Conservation (phyloP, 2,113 vertebrate species). For the Stegostoma tigrinum region DNA sequence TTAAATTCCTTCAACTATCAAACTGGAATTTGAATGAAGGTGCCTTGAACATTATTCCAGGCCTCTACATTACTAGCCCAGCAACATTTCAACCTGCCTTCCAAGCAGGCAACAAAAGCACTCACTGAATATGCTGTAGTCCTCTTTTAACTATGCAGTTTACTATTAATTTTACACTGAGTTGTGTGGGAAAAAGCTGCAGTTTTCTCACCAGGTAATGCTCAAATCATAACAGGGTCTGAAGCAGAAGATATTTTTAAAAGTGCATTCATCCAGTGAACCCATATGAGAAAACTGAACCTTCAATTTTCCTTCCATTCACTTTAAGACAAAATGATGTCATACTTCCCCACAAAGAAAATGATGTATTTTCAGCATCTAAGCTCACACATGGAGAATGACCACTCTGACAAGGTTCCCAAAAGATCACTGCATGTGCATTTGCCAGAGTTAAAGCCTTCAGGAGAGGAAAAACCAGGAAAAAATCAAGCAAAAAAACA, state of each 20-base stretch:
- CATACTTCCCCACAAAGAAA: background rate
- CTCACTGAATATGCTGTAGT: too few relatives aligned
- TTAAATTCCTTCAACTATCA: too few relatives aligned
- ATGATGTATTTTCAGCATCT: background rate
- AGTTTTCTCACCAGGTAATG: background rate
- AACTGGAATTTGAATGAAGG: too few relatives aligned
- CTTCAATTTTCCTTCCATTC: background rate
- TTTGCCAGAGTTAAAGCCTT: background rate
- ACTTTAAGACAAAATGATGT: background rate
- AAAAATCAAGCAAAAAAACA: background rate
- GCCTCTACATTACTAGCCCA: too few relatives aligned
- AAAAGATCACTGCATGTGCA: background rate
- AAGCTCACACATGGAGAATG: background rate
- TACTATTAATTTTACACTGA: background rate
- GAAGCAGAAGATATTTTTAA: background rate
- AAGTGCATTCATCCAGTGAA: background rate
- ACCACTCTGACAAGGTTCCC: background rate
- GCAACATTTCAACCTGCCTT: too few relatives aligned
- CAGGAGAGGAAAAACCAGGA: background rate
- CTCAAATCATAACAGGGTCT: background rate
- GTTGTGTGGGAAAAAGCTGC: background rate
- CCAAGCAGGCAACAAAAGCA: too few relatives aligned
- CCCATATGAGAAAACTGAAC: background rate
- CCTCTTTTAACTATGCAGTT: too few relatives aligned
- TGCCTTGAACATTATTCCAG: too few relatives aligned